These are phyloP conservation scores for Pollachius pollachius DNA, from an alignment of 2,113 vertebrate species.

Conservation along the genomic window DNA sequence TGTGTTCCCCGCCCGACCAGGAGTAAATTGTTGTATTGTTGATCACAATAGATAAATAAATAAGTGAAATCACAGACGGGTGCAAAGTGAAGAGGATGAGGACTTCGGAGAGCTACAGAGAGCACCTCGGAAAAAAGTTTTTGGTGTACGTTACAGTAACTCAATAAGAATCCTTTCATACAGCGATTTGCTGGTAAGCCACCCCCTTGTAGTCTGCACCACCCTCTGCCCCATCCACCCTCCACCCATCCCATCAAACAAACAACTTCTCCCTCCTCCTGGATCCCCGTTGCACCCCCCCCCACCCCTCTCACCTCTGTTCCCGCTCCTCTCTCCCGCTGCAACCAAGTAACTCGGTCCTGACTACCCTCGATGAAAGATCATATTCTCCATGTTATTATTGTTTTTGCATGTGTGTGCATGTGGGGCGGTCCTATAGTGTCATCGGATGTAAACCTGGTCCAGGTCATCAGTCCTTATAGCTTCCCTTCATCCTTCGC, in stretches of 20 bases:
- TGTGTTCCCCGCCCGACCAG: not conserved
- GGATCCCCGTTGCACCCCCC: not conserved
- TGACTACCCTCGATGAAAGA: not conserved
- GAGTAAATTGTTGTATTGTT: conserved; percentile 32
- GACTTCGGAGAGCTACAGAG: conserved; percentile 81
- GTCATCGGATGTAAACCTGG: no score
- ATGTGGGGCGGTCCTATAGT: no score
- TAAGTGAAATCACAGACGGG: not conserved
- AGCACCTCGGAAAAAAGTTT: conserved; percentile 79
- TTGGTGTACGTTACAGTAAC: conserved; percentile 75
- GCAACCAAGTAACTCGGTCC: conserved; percentile 5
- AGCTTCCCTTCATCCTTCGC: no score
- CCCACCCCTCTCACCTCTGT: not conserved
- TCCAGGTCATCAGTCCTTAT: no score
- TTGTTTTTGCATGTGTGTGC: no score
- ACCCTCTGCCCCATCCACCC: not conserved
- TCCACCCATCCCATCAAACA: not conserved
- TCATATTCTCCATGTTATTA: not conserved
- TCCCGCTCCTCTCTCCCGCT: conserved; percentile 5
- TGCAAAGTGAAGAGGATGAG: conserved; percentile 75
- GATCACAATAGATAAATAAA: conserved; percentile 54
- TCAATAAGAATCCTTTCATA: conserved; percentile 50
- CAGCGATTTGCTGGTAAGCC: conserved; percentile 4
- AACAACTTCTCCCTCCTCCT: no score
- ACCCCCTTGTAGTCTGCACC: conserved; percentile 1